phyloP scores from a whole-genome alignment of 2,113 vertebrate genomes.

The Petaurus breviceps region DNA sequence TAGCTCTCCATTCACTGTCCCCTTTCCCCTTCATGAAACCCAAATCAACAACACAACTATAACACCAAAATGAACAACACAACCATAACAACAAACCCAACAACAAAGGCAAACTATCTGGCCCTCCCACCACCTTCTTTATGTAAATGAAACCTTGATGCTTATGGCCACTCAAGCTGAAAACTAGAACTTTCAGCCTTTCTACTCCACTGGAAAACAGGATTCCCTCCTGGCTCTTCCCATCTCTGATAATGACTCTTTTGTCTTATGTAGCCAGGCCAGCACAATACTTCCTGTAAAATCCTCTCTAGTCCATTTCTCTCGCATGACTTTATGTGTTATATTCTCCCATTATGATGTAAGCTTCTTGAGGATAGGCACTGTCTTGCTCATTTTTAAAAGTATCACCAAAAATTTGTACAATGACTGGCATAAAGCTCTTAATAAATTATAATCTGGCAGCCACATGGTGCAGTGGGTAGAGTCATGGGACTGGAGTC shows the following conservation, averaged over 20 bases:
- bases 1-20: not conserved
- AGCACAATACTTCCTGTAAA: not conserved
- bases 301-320: not conserved
- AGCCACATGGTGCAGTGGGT: no score
- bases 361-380: not conserved
- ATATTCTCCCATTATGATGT: not conserved
- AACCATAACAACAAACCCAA: not conserved
- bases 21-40: not conserved
- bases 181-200: not conserved
- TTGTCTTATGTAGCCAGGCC: not conserved
- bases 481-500: no score
- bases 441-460: not conserved
- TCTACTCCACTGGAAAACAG: not conserved
- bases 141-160: not conserved
- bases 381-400: not conserved
- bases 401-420: not conserved
- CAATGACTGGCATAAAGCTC: not conserved
- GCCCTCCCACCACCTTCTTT: not conserved
- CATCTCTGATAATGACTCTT: not conserved
- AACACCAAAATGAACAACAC: no score
- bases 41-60: no score
- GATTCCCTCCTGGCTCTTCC: not conserved
- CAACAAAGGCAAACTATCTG: not conserved
- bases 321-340: not conserved
- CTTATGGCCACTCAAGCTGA: not conserved